Percentiles rank a stretch among this genome's conserved stretches.
Conservation (phyloP, 2,797 vertebrate genomes). For the Garrulus glandarius region DNA sequence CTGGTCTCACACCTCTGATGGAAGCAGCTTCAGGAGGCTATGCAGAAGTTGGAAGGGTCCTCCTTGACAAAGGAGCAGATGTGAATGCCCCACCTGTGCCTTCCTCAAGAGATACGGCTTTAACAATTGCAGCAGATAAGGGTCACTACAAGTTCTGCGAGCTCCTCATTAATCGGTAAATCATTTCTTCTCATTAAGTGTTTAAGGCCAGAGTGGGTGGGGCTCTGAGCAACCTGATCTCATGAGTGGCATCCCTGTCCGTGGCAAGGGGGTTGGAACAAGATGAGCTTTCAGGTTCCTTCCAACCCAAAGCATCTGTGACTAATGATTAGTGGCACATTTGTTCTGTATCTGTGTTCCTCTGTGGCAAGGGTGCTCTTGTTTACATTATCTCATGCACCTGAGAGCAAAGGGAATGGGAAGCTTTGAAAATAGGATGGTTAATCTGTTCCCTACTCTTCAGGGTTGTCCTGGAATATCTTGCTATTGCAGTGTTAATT, state of each 20-base stretch:
- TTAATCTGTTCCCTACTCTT: not conserved
- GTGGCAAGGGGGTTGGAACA: not conserved
- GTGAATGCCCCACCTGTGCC: slow-evolving; percentile 98
- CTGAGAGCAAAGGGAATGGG: not conserved
- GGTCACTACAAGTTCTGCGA: slow-evolving; percentile 99
- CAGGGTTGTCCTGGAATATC: not conserved
- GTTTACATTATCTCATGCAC: not conserved
- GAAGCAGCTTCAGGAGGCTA: slow-evolving; percentile 98
- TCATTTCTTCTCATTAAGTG: not conserved
- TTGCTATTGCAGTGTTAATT: not conserved
- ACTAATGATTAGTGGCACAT: not conserved
- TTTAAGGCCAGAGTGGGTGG: not conserved
- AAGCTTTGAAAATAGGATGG: not conserved
- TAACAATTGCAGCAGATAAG: slow-evolving; percentile 99
- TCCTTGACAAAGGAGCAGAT: slow-evolving; percentile 97
- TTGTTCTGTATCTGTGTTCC: not conserved
- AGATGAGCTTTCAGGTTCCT: not conserved
- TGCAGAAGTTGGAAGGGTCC: slow-evolving; percentile 96
- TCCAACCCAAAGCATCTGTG: not conserved
- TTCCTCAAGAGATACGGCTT: slow-evolving; percentile 96
- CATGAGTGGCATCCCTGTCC: not conserved
- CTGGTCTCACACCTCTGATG: slow-evolving; percentile 97
- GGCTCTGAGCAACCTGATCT: not conserved
- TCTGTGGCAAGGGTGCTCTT: not conserved
- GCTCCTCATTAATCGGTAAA: slow-evolving; percentile 93